phyloP scores from a whole-genome alignment of 2,888 invertebrate species.

The Amorpha juglandis region DNA sequence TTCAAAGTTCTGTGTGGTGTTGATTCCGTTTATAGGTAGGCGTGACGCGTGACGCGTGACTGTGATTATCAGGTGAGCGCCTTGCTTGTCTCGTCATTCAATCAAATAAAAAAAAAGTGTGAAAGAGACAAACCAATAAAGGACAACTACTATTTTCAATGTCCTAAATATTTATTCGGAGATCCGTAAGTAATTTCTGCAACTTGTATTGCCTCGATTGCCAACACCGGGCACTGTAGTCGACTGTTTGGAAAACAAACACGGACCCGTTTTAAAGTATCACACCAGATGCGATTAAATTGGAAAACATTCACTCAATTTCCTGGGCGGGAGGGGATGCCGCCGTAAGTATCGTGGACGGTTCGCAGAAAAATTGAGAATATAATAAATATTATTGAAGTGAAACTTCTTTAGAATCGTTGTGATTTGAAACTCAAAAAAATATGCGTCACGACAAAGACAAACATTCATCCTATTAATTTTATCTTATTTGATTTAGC shows the following conservation, averaged over 20 bases:
- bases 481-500: too few relatives aligned
- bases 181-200: background rate
- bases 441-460: too few relatives aligned
- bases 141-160: background rate
- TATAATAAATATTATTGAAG: background rate
- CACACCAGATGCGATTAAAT: slow-evolving; percentile 80
- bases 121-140: background rate
- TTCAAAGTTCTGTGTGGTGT: too few relatives aligned
- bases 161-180: too few relatives aligned
- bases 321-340: slow-evolving; percentile 74
- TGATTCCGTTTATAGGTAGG: too few relatives aligned
- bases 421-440: too few relatives aligned
- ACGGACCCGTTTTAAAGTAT: slow-evolving; percentile 58
- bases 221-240: background rate
- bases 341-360: slow-evolving; percentile 52
- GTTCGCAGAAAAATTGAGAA: slow-evolving; percentile 42
- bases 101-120: too few relatives aligned
- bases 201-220: background rate
- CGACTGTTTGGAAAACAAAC: slow-evolving; percentile 51
- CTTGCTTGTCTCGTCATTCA: too few relatives aligned
- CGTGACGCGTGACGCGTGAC: too few relatives aligned
- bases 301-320: slow-evolving; percentile 84
- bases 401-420: background rate
- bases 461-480: too few relatives aligned
- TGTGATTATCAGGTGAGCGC: too few relatives aligned